These are phyloP conservation scores for Tillus elongatus DNA, from an alignment of 2,888 invertebrate species.

Conservation along the genomic window DNA sequence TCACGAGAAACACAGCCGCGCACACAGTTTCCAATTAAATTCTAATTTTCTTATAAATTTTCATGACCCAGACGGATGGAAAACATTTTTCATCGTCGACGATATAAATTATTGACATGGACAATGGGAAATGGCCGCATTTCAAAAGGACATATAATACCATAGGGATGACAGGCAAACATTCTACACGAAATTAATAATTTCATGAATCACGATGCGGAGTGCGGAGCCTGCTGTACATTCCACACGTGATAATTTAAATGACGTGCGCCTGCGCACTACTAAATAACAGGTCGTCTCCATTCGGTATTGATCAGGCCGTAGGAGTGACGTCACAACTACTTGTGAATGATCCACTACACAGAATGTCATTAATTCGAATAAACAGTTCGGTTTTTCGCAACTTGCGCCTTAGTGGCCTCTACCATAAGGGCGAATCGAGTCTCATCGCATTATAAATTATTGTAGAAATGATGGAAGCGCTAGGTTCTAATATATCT, in stretches of 20 bases:
- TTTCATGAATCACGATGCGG: background rate
- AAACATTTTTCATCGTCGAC: slow-evolving; percentile 2
- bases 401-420: background rate
- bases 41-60: slow-evolving; percentile 1
- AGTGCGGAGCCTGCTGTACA: slow-evolving; percentile 18
- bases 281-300: slow-evolving; percentile 21
- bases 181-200: background rate
- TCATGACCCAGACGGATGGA: background rate
- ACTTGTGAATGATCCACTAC: slow-evolving; percentile 39
- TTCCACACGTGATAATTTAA: slow-evolving; percentile 29
- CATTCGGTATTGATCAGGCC: slow-evolving; percentile 33
- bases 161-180: slow-evolving; percentile 4
- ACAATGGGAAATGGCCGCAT: slow-evolving; percentile 1
- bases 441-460: background rate
- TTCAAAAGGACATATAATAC: background rate
- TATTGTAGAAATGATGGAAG: no score
- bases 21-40: slow-evolving; percentile 3
- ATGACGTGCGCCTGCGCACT: slow-evolving; percentile 24
- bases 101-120: background rate
- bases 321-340: slow-evolving; percentile 33
- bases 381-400: slow-evolving; percentile 20
- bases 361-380: slow-evolving; percentile 35
- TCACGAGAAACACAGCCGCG: background rate
- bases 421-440: background rate
- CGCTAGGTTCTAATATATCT: no score